Conservation (phyloP, 2,113 vertebrate species). For the Seriola dumerili region DNA sequence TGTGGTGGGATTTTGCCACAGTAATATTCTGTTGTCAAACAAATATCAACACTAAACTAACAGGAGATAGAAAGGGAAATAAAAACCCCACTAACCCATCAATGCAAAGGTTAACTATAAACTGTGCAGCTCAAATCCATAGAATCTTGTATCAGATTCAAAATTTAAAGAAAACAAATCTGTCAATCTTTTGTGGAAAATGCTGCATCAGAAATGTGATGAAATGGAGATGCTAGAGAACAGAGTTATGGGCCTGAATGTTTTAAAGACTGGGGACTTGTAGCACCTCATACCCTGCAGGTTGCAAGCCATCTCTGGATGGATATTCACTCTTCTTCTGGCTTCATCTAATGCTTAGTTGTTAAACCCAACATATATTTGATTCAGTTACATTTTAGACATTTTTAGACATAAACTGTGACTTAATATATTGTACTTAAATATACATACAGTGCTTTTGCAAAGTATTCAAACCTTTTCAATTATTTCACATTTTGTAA, state of each 20-base stretch:
- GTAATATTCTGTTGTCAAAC: not conserved
- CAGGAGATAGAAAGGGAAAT: not conserved
- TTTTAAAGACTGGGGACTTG: not conserved
- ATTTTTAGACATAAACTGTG: not conserved
- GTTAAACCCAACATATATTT: not conserved
- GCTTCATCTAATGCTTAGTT: not conserved
- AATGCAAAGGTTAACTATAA: too few relatives aligned
- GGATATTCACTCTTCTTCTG: not conserved
- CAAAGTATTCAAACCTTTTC: too few relatives aligned
- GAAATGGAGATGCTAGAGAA: too few relatives aligned
- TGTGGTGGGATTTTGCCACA: not conserved
- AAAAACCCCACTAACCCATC: too few relatives aligned
- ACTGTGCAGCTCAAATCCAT: not conserved
- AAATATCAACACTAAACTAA: too few relatives aligned
- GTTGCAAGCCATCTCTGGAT: too few relatives aligned
- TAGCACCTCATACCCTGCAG: too few relatives aligned
- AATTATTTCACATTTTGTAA: too few relatives aligned
- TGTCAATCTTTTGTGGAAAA: not conserved
- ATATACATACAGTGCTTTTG: too few relatives aligned
- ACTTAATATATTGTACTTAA: not conserved
- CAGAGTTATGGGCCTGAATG: too few relatives aligned
- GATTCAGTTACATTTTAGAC: not conserved
- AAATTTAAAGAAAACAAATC: not conserved
- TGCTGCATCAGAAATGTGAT: not conserved
- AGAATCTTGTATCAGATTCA: not conserved